Evolutionary conservation across 2,888 invertebrate genomes (phyloP), one percentile per base, ranked within the genome.

Genomic region (Biston stratarius): DNA sequence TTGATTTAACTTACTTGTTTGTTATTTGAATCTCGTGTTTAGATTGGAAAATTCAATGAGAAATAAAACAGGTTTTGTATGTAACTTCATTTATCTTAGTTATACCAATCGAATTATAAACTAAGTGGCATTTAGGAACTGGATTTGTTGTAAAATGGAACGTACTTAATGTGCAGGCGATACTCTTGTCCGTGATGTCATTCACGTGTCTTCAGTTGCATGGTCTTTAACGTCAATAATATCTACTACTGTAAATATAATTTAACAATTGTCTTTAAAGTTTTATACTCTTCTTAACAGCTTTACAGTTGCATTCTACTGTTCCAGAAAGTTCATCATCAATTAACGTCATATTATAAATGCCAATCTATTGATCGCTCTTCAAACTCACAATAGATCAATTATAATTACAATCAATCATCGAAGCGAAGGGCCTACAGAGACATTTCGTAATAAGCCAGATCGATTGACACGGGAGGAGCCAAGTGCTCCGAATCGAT

Each of bases 401-500:
- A 80, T 81, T 81, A 83, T 76, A 81, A 83, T 81, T 75, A 82
- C 76, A 77, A 88, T 89, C 82, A 75, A 87, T 86, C 85, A 83
- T 83, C 79, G 78, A 67, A 85, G 85, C 81, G 78, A 70, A 85
- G 85, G 84, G 85, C 62, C 44, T 58, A 61, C 42, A 49, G 53
- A 59, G 62, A 57, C 81, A 77, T 90, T 89, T 86, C 85, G 83
- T 83, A 89, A 91, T 72, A 70, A 75, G 71, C 73, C 71, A 76
- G 80, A 81, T 82, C 83, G 82, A 83, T 85, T 81, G 83, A 74
- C 82, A 81, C 79, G 80, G 77, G 79, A 81, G 74, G 79, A 80
- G 83, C 81, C 82, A 86, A 89, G 81, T 86, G 80, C 86, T 82
- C 79, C 85, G 79, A 83, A 81, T 83, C 84, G 84, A 84, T 88